Base-by-base conservation (phyloP, 2,797 vertebrate genomes). In the Steatocranus sp. region DNA sequence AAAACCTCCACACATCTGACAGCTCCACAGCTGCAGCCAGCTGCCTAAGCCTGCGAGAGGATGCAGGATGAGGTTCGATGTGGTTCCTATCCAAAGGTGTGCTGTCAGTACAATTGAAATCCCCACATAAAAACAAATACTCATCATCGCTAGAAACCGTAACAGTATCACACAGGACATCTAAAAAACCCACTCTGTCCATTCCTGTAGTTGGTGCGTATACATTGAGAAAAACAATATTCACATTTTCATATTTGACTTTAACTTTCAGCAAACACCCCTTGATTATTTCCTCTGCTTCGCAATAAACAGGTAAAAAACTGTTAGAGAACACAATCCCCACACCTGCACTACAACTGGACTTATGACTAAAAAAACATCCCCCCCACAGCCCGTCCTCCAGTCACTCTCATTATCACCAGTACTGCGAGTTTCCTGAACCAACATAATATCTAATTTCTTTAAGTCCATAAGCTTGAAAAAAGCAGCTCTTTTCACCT, bases 301-400 rank as follows among this genome's bases (percentile, higher is more conserved):
- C 0, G 41, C 14, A 15, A 7, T 6, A 43, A n/a, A n/a, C n/a
- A n/a, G n/a, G n/a, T n/a, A 50, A 20, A 11, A 20, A 6, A 6
- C 6, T 50, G 3, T 50, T 50, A 20, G 5, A 50, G 2, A 20
- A 50, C 18, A 11, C 49, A 50, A 50, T 50, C 49, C 1, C 49
- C n/a, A 50, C 0, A 1, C 5, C 49, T 50, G n/a, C 49, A 20
- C 49, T 1, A 6, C 5, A 50, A 5, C 49, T 50, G 0, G 0
- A 50, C n/a, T 50, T 50, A 49, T 49, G 2, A 49, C n/a, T 3
- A n/a, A 20, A 20, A 50, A 50, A 50, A 20, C 3, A 10, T 0
- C 0, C 48, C 34, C 34, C 6, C 30, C 48, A 49, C 48, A 50
- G 48, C 9, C 18, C 48, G 11, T 36, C 18, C 18, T n/a, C 5